These are phyloP conservation scores for Hippocampus barbouri DNA, from an alignment of 2,113 vertebrate genomes.

Conservation along the genomic window DNA sequence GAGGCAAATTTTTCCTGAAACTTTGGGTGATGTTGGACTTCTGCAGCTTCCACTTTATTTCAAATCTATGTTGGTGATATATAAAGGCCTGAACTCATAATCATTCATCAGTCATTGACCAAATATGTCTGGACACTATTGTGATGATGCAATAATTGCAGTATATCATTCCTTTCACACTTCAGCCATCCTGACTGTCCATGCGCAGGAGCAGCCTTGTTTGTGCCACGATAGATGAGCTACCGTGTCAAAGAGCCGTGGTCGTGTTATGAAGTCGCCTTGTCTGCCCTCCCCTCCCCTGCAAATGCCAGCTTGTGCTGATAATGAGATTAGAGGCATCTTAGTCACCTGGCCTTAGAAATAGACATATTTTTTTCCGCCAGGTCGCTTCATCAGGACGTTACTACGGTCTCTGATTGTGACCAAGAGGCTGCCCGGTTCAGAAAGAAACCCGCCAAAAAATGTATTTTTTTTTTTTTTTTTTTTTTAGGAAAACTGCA, in stretches of 20 bases:
- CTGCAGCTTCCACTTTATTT: neutral
- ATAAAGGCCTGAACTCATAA: neutral
- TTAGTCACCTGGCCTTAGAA: conserved; percentile 65
- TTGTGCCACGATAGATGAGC: conserved; percentile 45
- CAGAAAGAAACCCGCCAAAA: neutral
- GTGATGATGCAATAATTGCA: neutral
- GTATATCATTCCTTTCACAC: neutral
- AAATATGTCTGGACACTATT: neutral
- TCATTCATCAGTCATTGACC: neutral
- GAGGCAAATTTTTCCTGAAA: neutral
- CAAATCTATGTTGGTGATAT: neutral
- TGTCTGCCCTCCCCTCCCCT: conserved; percentile 32
- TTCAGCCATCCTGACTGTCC: neutral
- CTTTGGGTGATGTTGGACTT: neutral
- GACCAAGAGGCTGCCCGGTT: neutral
- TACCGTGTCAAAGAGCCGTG: conserved; percentile 38
- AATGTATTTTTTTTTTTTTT: neutral
- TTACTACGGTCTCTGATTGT: conserved; percentile 2
- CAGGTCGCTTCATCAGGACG: conserved; percentile 14
- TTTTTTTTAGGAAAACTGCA: neutral
- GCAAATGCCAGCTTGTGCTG: conserved; percentile 65
- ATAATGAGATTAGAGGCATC: conserved; percentile 75
- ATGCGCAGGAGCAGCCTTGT: conserved; percentile 4
- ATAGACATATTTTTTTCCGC: conserved; percentile 51
- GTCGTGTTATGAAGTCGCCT: conserved; percentile 51